A percentile compares a stretch with the other conserved stretches of the same genome.
These are phyloP conservation scores for Conger conger DNA, from an alignment of 2,113 vertebrate genomes.

Conservation along the genomic window DNA sequence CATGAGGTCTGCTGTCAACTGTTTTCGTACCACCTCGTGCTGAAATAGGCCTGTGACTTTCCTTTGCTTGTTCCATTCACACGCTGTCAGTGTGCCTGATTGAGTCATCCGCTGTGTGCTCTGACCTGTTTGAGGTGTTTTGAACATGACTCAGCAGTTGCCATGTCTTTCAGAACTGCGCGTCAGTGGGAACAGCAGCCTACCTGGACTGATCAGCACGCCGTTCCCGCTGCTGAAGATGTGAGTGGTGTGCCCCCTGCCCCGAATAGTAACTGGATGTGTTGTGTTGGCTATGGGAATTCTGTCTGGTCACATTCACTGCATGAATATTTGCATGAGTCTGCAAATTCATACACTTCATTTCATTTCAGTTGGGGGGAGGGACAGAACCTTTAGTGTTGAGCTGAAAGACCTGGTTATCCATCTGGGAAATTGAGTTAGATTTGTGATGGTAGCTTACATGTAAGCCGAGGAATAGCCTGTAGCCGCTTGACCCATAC, in stretches of 20 bases:
- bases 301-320: background rate
- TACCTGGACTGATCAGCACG: constrained; percentile 67
- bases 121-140: background rate
- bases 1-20: too few relatives aligned
- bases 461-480: background rate
- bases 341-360: background rate
- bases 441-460: background rate
- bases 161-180: constrained; percentile 62
- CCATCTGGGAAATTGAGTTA: background rate
- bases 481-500: background rate
- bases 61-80: background rate
- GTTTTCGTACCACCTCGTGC: too few relatives aligned
- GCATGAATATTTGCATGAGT: background rate
- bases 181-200: constrained; percentile 63
- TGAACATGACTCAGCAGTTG: background rate
- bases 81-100: background rate
- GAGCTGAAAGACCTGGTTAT: background rate
- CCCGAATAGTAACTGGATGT: background rate
- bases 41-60: background rate
- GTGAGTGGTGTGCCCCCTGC: constrained; percentile 49
- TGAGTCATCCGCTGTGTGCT: background rate
- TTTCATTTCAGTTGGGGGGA: background rate
- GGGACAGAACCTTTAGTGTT: background rate
- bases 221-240: constrained; percentile 62
- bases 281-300: background rate